Conservation (phyloP, 2,113 vertebrate species). For the Chrysemys picta region DNA sequence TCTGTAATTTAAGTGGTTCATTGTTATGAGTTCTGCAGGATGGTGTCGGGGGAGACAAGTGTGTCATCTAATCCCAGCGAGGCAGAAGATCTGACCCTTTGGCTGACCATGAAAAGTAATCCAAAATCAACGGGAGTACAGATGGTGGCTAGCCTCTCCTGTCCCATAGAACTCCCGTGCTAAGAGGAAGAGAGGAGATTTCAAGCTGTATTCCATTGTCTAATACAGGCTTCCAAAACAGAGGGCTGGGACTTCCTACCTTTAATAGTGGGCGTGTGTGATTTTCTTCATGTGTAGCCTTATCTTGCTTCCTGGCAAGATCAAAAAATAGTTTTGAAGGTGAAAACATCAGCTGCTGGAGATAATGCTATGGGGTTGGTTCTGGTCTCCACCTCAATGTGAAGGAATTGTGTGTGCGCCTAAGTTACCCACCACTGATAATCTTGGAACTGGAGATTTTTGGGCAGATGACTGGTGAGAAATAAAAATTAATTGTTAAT, state of each 20-base stretch:
- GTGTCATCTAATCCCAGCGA: background rate
- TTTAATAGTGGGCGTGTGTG: background rate
- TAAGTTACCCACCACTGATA: background rate
- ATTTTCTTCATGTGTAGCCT: rapidly evolving
- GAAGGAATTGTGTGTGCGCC: background rate
- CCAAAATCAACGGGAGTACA: background rate
- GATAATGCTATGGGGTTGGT: background rate
- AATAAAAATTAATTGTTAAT: rapidly evolving
- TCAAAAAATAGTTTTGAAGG: background rate
- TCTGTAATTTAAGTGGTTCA: rapidly evolving
- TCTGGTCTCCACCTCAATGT: rapidly evolving
- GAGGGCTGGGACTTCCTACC: background rate
- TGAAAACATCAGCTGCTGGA: background rate
- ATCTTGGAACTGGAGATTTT: background rate
- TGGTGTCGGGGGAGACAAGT: background rate
- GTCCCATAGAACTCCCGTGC: background rate
- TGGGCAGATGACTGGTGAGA: background rate
- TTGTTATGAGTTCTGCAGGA: background rate
- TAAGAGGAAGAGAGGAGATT: background rate
- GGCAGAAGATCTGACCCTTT: background rate
- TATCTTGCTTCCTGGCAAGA: rapidly evolving
- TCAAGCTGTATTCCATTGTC: background rate
- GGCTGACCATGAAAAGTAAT: background rate
- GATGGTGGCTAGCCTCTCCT: rapidly evolving
- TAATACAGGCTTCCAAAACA: background rate